Base-by-base conservation (phyloP, 1,140 invertebrate species). In the Philotrypesis tridentata region DNA sequence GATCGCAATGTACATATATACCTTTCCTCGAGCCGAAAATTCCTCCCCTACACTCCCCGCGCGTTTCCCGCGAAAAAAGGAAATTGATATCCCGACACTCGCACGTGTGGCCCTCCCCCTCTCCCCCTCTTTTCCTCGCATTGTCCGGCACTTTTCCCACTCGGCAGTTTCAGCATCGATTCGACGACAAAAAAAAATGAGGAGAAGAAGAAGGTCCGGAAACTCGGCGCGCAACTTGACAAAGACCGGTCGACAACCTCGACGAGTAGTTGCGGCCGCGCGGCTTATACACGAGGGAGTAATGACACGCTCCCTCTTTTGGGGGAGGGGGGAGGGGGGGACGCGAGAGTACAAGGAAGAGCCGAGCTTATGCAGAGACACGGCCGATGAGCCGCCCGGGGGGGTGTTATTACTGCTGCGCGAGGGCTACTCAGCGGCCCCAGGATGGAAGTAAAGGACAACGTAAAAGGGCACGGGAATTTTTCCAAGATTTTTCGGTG, bases 101-200 rank as follows among this genome's bases (percentile, higher is more conserved):
- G 31, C 40, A 68, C 23, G 37, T 48, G 37, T 23, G 12, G 12
- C 25, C 11, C 12, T 11, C 40, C 8, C 1, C 37, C 2, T 8
- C n/a, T n/a, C n/a, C n/a, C n/a, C 21, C 48, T 55, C 67, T 70
- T 70, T 70, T 65, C n/a, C 61, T 6, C 29, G 29, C 29, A 70
- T 71, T 61, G 77, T 71, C 77, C 40, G 48, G 37, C 23, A 78
- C 67, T 78, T 78, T 67, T 78, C 63, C 25, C 61, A 48, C 40
- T 37, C 29, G 74, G 1, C 67, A 55, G n/a, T n/a, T n/a, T n/a
- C n/a, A n/a, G n/a, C n/a, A n/a, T n/a, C n/a, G n/a, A n/a, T n/a
- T n/a, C n/a, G n/a, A n/a, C n/a, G n/a, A n/a, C n/a, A n/a, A n/a
- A n/a, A n/a, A n/a, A n/a, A n/a, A n/a, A n/a, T n/a, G n/a, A n/a